Base-by-base conservation (phyloP, 2,888 invertebrate genomes). In the Camptogramma bilineatum region DNA sequence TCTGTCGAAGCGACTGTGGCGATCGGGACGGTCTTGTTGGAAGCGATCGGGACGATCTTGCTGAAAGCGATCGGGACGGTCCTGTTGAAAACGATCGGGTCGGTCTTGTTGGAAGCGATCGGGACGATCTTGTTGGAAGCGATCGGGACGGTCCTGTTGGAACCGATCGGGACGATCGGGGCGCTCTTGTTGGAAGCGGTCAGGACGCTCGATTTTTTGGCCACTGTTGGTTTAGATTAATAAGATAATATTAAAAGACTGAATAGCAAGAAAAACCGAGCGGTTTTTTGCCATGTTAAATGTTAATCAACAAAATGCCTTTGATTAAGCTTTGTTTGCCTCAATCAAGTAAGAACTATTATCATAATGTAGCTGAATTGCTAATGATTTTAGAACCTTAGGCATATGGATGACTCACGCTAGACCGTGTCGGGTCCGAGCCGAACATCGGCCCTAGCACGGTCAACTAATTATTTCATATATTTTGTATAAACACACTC, bases 61-160 rank as follows among this genome's bases (percentile, higher is more conserved):
- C n/a, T n/a, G 31, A 17, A 47, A 16, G 13, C 77, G 77, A 3
- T 77, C 73, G 1, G 71, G 64, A 34, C 78, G 81, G n/a, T n/a
- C n/a, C 0, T 86, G 85, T 73, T 82, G 84, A 16, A 59, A 52
- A 55, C 52, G 68, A 60, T 59, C 73, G 58, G 48, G 71, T 59
- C 65, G 71, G 2, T 60, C 56, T 21, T 34, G 9, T 39, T 39
- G 10, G 39, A 13, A n/a, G 13, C 77, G 77, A 2, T 77, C 73
- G 0, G 71, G 64, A 34, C 78, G 81, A 0, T 83, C 82, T 19
- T 86, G 77, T 8, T 83, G 81, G 4, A 81, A 80, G 1, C 80
- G 24, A 24, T 24, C 24, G 8, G 50, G 5, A 21, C 52, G 44
- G 61, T 65, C 44, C 28, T 39, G n/a, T n/a, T n/a, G 31, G 19